Percentiles rank a stretch among this genome's conserved stretches.
Evolutionary conservation across 2,797 vertebrate genomes (phyloP).

Genomic region (Dendrocincla tyrannina): DNA sequence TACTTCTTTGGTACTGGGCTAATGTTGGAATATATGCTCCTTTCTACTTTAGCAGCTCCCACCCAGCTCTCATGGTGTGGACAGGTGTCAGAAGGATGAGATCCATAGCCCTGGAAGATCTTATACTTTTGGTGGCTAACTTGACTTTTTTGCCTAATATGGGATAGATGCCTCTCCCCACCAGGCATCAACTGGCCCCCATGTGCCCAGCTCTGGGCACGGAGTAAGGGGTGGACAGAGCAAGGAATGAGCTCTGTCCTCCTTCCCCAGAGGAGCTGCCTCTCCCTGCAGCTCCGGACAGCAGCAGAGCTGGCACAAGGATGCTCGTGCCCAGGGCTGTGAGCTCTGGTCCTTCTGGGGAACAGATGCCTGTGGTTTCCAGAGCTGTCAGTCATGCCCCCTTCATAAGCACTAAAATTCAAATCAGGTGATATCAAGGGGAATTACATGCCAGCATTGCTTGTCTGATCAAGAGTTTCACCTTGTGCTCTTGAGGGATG

Average conservation of each 20-base stretch:
- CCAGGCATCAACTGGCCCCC: neutral
- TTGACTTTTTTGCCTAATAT: neutral
- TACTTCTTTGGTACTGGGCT: neutral
- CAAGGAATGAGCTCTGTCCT: neutral
- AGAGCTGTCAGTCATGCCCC: slow-evolving; percentile 31
- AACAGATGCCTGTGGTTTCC: neutral
- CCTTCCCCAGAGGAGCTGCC: neutral
- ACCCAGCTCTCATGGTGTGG: accelerated
- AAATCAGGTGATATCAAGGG: slow-evolving; percentile 31
- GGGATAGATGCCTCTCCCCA: neutral
- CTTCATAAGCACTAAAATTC: slow-evolving; percentile 39
- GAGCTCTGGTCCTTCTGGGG: neutral
- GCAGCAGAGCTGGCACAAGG: neutral
- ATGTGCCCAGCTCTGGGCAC: neutral
- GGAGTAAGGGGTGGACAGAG: neutral
- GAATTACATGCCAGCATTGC: neutral
- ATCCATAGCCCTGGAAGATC: neutral
- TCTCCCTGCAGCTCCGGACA: neutral
- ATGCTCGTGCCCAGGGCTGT: neutral
- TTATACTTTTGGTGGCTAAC: neutral
- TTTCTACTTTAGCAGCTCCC: neutral
- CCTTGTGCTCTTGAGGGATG: slow-evolving; percentile 14
- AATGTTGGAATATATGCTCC: accelerated
- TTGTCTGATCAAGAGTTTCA: slow-evolving; percentile 66
- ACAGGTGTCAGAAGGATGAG: neutral